These are phyloP conservation scores for Telenomus remus DNA, from an alignment of 1,140 invertebrate genomes.

Conservation along the genomic window DNA sequence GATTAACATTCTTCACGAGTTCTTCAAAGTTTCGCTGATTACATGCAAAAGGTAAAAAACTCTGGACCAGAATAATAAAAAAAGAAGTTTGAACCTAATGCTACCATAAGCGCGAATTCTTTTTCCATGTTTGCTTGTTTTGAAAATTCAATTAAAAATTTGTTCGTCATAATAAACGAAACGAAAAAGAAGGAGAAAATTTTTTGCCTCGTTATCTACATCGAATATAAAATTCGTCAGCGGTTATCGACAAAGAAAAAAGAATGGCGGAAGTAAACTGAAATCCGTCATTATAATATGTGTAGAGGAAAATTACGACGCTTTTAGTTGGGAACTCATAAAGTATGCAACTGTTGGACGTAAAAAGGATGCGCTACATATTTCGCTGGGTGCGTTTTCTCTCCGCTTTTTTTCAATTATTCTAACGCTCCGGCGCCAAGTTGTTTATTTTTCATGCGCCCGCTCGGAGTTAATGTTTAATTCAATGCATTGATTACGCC, in stretches of 20 bases:
- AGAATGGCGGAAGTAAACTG: too few species aligned
- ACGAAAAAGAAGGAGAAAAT: too few species aligned
- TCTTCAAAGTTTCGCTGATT: conserved; percentile 13
- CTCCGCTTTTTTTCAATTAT: conserved; percentile 39
- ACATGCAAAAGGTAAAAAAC: conserved; percentile 17
- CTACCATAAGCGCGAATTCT: too few species aligned
- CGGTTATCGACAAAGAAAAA: too few species aligned
- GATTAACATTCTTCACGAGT: conserved; percentile 34
- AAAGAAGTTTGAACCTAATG: too few species aligned
- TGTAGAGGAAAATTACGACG: conserved; percentile 14
- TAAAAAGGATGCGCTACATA: conserved; percentile 39
- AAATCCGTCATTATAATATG: conserved; percentile 28
- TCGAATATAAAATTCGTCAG: too few species aligned
- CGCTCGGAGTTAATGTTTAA: conserved; percentile 50
- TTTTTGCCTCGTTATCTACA: too few species aligned
- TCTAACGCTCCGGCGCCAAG: conserved; percentile 10
- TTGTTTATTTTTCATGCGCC: conserved; percentile 42
- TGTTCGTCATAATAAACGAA: too few species aligned
- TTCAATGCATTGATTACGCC: conserved; percentile 54
- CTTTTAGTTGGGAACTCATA: conserved; percentile 11
- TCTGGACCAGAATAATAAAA: too few species aligned
- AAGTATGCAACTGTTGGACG: conserved; percentile 24
- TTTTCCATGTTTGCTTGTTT: too few species aligned
- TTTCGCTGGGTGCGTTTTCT: conserved; percentile 3
- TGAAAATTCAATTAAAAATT: too few species aligned